phyloP scores from a whole-genome alignment of 2,888 invertebrate genomes.

The Automeris io region DNA sequence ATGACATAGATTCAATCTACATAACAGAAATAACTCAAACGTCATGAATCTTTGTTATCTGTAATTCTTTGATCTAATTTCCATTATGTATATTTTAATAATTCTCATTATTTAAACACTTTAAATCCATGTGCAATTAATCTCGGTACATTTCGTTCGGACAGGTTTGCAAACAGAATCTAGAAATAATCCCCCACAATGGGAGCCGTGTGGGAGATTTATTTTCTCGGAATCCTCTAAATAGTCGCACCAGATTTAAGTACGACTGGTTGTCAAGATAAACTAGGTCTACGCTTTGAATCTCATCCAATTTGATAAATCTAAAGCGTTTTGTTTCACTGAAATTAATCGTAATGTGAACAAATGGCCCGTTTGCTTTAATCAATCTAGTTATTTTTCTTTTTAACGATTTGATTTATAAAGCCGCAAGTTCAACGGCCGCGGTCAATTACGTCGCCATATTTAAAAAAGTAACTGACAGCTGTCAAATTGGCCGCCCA shows the following conservation, averaged over 20 bases:
- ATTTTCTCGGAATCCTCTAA: conserved; percentile 39
- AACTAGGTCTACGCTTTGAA: conserved; percentile 37
- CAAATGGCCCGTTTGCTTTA: conserved; percentile 1
- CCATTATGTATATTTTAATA: conserved; percentile 10
- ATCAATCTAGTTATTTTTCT: conserved; percentile 5
- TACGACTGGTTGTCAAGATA: conserved; percentile 21
- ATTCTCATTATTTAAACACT: conserved; percentile 2
- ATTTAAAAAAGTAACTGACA: conserved; percentile 27
- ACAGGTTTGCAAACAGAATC: conserved; percentile 28
- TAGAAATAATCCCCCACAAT: conserved; percentile 1
- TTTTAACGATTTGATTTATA: conserved; percentile 4
- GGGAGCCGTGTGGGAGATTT: conserved; percentile 3
- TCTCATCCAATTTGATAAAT: conserved; percentile 39
- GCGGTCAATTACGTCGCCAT: conserved; percentile 12
- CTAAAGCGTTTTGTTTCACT: conserved; percentile 20
- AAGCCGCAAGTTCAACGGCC: conserved; percentile 8
- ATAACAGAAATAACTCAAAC: not conserved
- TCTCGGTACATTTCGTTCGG: conserved; percentile 17
- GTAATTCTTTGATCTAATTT: conserved; percentile 14
- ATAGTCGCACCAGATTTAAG: conserved; percentile 43
- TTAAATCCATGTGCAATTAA: conserved; percentile 20
- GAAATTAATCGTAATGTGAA: conserved; percentile 6
- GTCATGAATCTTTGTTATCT: conserved; percentile 3
- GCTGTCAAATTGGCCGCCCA: conserved; percentile 27
- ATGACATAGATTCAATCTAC: not conserved